Conservation (phyloP, 2,888 invertebrate genomes). For the Drosophila engyochracea region DNA sequence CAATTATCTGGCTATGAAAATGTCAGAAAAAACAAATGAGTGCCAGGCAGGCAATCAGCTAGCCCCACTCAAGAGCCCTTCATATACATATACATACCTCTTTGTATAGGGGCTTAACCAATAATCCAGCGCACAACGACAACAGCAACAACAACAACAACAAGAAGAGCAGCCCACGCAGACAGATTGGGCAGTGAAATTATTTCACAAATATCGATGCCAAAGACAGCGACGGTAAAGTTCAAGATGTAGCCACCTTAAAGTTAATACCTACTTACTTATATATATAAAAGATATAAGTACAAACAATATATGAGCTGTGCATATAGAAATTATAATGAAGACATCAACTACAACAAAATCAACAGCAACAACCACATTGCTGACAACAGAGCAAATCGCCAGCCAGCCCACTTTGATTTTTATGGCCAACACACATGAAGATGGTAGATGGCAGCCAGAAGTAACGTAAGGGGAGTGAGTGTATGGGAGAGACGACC, state of each 20-base stretch:
- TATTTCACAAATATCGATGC: constrained; percentile 55
- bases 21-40: constrained; percentile 68
- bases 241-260: constrained; percentile 13
- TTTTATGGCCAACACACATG: constrained; percentile 69
- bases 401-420: constrained; percentile 81
- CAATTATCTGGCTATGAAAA: constrained; percentile 52
- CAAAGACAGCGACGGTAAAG: constrained; percentile 18
- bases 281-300: constrained; percentile 14
- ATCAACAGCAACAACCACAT: constrained; percentile 23
- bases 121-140: constrained; percentile 53
- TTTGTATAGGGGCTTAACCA: constrained; percentile 62
- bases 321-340: constrained; percentile 76
- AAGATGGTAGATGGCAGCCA: constrained; percentile 39
- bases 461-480: constrained; percentile 2
- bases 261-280: constrained; percentile 26
- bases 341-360: constrained; percentile 73
- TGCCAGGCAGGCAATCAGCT: constrained; percentile 44
- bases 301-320: constrained; percentile 43
- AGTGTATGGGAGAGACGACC: constrained; percentile 50
- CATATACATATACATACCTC: neutral
- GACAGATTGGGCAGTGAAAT: constrained; percentile 67
- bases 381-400: constrained; percentile 69
- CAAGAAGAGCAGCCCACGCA: constrained; percentile 54
- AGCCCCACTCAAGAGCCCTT: constrained; percentile 50
- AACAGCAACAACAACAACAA: constrained; percentile 4